Evolutionary conservation across 2,113 vertebrate species (phyloP).

Genomic region (Tringa solitaria): DNA sequence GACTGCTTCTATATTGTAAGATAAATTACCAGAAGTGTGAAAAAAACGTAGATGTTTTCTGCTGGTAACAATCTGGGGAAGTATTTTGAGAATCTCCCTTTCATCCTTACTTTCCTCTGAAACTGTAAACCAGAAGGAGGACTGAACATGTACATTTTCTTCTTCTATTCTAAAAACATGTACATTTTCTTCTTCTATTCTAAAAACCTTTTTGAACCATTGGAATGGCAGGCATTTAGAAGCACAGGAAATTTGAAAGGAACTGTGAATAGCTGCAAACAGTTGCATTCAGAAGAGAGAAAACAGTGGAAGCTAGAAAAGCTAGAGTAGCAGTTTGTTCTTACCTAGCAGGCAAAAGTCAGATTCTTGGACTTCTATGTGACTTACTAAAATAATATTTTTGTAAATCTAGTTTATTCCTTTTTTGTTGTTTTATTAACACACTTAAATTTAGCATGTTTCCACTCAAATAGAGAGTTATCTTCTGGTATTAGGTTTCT

Average conservation of each 20-base stretch:
- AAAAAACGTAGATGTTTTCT: neutral
- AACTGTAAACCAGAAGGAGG: neutral
- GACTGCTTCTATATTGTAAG: neutral
- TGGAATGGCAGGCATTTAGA: slow-evolving; percentile 26
- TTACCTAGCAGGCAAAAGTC: neutral
- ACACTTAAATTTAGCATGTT: neutral
- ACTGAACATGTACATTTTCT: neutral
- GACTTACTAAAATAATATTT: neutral
- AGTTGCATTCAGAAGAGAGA: neutral
- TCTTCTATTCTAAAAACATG: neutral
- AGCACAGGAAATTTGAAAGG: slow-evolving; percentile 45
- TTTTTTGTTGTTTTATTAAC: neutral
- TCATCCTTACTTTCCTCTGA: neutral
- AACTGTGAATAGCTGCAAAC: slow-evolving; percentile 47
- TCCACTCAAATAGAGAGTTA: neutral
- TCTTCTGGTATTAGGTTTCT: neutral
- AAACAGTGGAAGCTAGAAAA: neutral
- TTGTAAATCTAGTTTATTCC: neutral
- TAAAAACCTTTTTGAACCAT: neutral
- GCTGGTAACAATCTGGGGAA: neutral
- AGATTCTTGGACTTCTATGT: neutral
- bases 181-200: neutral
- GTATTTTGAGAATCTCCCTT: neutral
- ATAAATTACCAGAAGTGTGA: neutral
- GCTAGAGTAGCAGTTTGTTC: neutral